Percentiles rank a stretch among this genome's conserved stretches.
Evolutionary conservation across 2,888 invertebrate genomes (phyloP).

Genomic region (Tridacna crocea): DNA sequence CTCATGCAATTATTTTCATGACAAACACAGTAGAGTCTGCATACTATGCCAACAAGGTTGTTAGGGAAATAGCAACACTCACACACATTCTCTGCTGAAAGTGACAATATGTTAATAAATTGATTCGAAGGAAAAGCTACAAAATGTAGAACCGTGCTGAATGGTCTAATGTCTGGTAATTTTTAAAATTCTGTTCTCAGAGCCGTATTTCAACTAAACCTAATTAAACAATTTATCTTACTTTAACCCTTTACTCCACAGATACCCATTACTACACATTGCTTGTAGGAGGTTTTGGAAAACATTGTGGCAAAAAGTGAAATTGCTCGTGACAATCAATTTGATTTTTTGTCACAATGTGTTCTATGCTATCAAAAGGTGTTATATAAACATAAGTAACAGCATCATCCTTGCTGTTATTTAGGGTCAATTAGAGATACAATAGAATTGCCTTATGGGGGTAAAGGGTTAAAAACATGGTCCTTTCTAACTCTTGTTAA

Average conservation of each 20-base stretch:
- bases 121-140: background rate
- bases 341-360: background rate
- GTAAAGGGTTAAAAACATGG: background rate
- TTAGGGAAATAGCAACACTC: constrained; percentile 21
- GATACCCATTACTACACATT: too few relatives aligned
- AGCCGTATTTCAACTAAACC: too few relatives aligned
- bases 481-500: background rate
- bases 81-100: constrained; percentile 29
- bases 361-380: background rate
- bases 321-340: too few relatives aligned
- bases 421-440: too few relatives aligned
- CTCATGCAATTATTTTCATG: constrained; percentile 12
- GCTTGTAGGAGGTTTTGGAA: background rate
- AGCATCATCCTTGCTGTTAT: too few relatives aligned
- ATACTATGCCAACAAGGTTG: constrained; percentile 26
- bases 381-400: too few relatives aligned
- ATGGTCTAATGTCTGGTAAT: background rate
- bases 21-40: constrained; percentile 9
- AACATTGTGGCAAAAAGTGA: background rate
- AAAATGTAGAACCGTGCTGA: constrained; percentile 1
- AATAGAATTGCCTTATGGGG: background rate
- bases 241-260: too few relatives aligned
- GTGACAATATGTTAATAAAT: constrained; percentile 23
- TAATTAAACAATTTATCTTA: too few relatives aligned
- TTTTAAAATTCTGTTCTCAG: too few relatives aligned